Evolutionary conservation across 2,888 invertebrate species (phyloP).

Genomic region (Petrolisthes manimaculis): DNA sequence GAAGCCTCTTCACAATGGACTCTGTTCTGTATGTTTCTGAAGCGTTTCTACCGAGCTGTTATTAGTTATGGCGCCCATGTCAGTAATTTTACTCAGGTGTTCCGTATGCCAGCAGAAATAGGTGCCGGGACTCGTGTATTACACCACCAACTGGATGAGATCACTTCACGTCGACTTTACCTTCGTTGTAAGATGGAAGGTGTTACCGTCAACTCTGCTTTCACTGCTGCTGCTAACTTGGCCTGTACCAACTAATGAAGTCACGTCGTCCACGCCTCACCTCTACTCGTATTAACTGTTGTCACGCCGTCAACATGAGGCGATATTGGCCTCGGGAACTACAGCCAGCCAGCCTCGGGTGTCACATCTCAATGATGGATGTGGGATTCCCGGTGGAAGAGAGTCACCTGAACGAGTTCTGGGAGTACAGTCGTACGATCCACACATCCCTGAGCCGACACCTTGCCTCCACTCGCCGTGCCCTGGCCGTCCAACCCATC

Average conservation of each 20-base stretch:
- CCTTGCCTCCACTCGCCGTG: constrained; percentile 28
- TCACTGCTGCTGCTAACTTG: constrained; percentile 65
- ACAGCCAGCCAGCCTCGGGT: constrained; percentile 52
- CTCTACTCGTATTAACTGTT: constrained; percentile 32
- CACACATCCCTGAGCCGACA: constrained; percentile 42
- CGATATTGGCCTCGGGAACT: constrained; percentile 55
- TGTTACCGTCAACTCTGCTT: constrained; percentile 63
- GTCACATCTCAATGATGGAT: constrained; percentile 64
- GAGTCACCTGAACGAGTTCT: constrained; percentile 51
- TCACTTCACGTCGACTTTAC: constrained; percentile 36
- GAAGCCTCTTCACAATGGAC: neutral
- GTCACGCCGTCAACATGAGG: constrained; percentile 63
- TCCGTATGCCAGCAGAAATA: constrained; percentile 21
- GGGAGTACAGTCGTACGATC: constrained; percentile 58
- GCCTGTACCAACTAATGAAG: constrained; percentile 55
- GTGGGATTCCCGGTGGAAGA: constrained; percentile 32
- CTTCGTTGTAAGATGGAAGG: constrained; percentile 59
- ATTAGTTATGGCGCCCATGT: constrained; percentile 40
- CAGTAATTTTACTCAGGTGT: constrained; percentile 45
- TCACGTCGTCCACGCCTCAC: neutral
- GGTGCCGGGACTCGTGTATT: constrained; percentile 42
- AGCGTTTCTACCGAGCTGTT: constrained; percentile 30
- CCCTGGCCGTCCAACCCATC: constrained; percentile 53
- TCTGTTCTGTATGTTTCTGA: constrained; percentile 9
- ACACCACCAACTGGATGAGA: constrained; percentile 51